Base-by-base conservation (phyloP, 2,113 vertebrate genomes). In the Spea multiplicata region DNA sequence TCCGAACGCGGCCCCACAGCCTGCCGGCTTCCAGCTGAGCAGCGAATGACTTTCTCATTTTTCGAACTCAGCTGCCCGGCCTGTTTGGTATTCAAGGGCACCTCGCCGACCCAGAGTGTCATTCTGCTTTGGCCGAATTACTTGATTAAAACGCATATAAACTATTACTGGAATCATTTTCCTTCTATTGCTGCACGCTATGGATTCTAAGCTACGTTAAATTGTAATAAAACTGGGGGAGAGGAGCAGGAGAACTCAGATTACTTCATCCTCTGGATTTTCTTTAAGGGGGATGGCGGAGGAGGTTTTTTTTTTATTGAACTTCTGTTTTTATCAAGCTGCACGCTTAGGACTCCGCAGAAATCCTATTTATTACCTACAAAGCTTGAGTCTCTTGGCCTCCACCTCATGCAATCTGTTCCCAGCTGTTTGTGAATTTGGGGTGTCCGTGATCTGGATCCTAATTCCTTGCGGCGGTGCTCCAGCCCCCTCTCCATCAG, bases 71-170 rank as follows among this genome's bases (percentile, higher is more conserved):
- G 86, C 74, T 84, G 82, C 84, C 86, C 62, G 0, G 80, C 83
- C 91, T 91, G 90, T 44, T 92, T 91, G 89, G 90, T 92, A 93
- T 93, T 93, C 90, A 87, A 80, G 82, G 88, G 81, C 84, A 45
- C 86, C 75, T n/a, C 59, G 84, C 87, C 86, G 80, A 81, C 77
- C 83, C 81, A 74, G 77, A 44, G 85, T 76, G 8, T 85, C 88
- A 88, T 89, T 91, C 85, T n/a, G 86, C 88, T 88, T 66, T 84
- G 86, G 80, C 85, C 4, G 84, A 90, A 89, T 89, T 88, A 89
- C 90, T 91, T 91, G 91, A 93, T 92, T 93, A 93, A 91, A 93
- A 91, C 87, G 88, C 90, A 88, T 89, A 91, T 89, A 89, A 90
- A 88, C 88, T 81, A 90, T 91, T 91, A 89, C 83, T 87, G 80